Conservation (phyloP, 2,113 vertebrate genomes). For the Nothobranchius kuhntae region DNA sequence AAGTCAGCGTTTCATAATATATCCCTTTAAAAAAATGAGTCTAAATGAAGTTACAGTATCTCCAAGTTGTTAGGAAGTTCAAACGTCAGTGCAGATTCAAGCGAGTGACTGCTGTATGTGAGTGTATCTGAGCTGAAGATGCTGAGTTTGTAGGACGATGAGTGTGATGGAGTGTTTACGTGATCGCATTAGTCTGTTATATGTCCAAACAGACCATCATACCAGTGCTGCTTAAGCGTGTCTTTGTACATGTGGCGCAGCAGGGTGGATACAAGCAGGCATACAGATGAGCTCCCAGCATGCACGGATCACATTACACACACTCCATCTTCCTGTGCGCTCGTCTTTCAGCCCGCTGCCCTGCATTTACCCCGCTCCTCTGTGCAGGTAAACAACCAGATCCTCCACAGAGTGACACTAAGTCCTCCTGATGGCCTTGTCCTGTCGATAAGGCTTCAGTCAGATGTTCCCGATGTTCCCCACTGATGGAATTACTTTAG, state of each 20-base stretch:
- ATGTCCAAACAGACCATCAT: constrained; percentile 28
- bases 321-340: constrained; percentile 21
- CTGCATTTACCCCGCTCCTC: constrained; percentile 5
- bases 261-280: neutral
- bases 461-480: constrained; percentile 3
- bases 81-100: too few relatives aligned
- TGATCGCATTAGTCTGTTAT: constrained; percentile 43
- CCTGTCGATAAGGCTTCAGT: constrained; percentile 3
- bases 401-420: constrained; percentile 23
- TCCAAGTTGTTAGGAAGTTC: too few relatives aligned
- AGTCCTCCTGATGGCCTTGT: constrained; percentile 28
- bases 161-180: constrained; percentile 38
- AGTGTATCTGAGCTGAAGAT: neutral
- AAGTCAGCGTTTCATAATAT: too few relatives aligned
- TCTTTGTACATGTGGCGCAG: constrained; percentile 20
- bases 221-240: constrained; percentile 1
- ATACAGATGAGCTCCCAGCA: constrained; percentile 57
- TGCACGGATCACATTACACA: constrained; percentile 48
- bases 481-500: neutral
- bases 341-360: constrained; percentile 27
- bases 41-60: too few relatives aligned
- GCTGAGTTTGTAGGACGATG: constrained; percentile 27
- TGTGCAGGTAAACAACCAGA: constrained; percentile 34
- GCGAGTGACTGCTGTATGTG: too few relatives aligned
- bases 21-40: too few relatives aligned